Evolutionary conservation across 2,888 invertebrate species (phyloP), one percentile per base, ranked within the genome.

Genomic region (Acholoe squamosa): DNA sequence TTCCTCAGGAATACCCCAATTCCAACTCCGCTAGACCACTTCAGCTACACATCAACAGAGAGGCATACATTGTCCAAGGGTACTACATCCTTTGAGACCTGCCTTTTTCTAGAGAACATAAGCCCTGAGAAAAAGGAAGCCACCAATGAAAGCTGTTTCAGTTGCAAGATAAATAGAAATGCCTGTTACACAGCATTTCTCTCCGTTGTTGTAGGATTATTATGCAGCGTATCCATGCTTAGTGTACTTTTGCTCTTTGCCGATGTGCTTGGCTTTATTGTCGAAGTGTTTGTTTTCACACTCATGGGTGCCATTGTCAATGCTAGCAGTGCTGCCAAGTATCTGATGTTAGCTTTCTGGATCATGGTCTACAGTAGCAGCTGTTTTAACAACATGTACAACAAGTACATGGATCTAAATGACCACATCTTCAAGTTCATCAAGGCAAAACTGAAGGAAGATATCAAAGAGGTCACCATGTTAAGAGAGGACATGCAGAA

Each of bases 291-390:
- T 90, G 94, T 94, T n/a, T 94, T 95, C 89, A 94, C 95, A 0
- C 93, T 95, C 93, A 94, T 95, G 94, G 95, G 95, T 0, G 94
- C 95, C 76, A 94, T 95, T 34, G 94, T 95, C 14, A 95, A 95
- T 88, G 95, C 95, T 0, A 94, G 94, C 25, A 93, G 93, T 28
- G 94, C 94, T 0, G 93, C 94, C 10, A 93, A 94, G 77, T 95
- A 95, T 91, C 93, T 95, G 34, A 94, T 94, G 31, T 94, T 95
- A 93, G 94, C 93, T 16, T 92, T 95, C 52, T 93, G 95, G 89
- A 94, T 95, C 14, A 92, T 95, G 28, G 94, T 95, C 22, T 95
- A 95, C 93, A 94, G 94, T 93, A 93, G 94, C 91, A 93, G 93
- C 92, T 95, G 95, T 92, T 95, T 95, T 91, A 94, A 94, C 92